phyloP scores from a whole-genome alignment of 2,888 invertebrate genomes.

The Carabus problematicus region DNA sequence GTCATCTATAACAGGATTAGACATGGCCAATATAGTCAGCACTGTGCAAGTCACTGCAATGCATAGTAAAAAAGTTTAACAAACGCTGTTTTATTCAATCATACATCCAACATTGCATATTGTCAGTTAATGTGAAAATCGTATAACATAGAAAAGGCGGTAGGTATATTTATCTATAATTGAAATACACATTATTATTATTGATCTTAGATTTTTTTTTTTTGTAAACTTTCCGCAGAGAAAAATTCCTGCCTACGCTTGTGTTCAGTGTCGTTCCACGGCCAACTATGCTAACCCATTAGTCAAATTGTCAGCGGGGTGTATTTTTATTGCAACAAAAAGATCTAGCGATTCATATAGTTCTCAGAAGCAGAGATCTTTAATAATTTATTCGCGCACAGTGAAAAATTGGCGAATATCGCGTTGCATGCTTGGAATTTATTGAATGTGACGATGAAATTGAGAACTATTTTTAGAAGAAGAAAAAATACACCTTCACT shows the following conservation, averaged over 20 bases:
- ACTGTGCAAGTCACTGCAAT: background rate
- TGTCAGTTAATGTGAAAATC: background rate
- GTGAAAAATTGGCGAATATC: background rate
- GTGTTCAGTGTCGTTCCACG: conserved; percentile 9
- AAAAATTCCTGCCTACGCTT: background rate
- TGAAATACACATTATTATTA: conserved; percentile 11
- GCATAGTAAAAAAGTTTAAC: background rate
- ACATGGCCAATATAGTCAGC: background rate
- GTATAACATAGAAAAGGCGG: conserved; percentile 18
- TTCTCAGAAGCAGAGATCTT: conserved; percentile 7
- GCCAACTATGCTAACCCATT: conserved; percentile 14
- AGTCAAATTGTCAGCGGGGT: conserved; percentile 37
- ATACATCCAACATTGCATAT: conserved; percentile 1
- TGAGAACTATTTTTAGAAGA: background rate
- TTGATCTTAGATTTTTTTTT: no score
- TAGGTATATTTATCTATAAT: background rate
- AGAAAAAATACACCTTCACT: no score
- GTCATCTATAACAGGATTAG: background rate
- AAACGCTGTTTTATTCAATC: conserved; percentile 11
- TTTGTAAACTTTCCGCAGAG: background rate
- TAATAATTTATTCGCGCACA: conserved; percentile 18
- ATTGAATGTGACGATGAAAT: conserved; percentile 3
- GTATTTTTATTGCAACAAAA: conserved; percentile 16
- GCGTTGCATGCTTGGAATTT: background rate
- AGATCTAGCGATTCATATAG: conserved; percentile 7